phyloP scores from a whole-genome alignment of 1,140 invertebrate genomes.

The Cyclina sinensis region DNA sequence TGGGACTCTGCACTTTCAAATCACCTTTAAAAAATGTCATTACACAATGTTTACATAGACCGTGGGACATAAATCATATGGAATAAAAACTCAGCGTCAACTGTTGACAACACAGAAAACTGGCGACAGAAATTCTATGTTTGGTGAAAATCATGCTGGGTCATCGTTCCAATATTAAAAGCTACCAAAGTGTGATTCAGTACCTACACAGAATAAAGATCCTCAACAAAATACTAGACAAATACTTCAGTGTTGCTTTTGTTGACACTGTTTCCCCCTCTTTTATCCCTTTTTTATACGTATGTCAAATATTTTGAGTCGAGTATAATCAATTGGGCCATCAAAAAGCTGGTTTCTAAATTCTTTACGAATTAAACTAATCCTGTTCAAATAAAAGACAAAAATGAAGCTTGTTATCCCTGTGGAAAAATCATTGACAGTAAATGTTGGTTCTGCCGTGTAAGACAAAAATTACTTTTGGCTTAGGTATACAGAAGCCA shows the following conservation, averaged over 20 bases:
- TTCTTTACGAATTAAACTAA: background rate
- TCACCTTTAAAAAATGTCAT: background rate
- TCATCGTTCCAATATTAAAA: constrained; percentile 5
- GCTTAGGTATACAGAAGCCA: no score
- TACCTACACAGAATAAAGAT: background rate
- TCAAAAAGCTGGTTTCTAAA: background rate
- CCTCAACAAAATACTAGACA: constrained; percentile 13
- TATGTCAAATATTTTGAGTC: background rate
- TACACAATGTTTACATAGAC: background rate
- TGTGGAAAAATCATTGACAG: no score
- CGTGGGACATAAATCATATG: background rate
- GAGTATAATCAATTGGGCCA: background rate
- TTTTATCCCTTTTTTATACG: background rate
- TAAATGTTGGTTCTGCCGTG: no score
- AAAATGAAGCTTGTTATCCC: no score
- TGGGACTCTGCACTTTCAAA: no score
- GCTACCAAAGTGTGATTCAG: background rate
- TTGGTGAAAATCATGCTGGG: background rate
- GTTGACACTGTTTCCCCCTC: background rate
- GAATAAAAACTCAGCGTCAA: background rate
- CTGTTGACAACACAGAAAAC: background rate
- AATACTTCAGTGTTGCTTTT: background rate
- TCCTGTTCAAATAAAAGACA: background rate
- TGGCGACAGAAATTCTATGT: background rate
- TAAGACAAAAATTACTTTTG: no score